Base-by-base conservation (phyloP, 2,113 vertebrate genomes). In the Dipodomys spectabilis region DNA sequence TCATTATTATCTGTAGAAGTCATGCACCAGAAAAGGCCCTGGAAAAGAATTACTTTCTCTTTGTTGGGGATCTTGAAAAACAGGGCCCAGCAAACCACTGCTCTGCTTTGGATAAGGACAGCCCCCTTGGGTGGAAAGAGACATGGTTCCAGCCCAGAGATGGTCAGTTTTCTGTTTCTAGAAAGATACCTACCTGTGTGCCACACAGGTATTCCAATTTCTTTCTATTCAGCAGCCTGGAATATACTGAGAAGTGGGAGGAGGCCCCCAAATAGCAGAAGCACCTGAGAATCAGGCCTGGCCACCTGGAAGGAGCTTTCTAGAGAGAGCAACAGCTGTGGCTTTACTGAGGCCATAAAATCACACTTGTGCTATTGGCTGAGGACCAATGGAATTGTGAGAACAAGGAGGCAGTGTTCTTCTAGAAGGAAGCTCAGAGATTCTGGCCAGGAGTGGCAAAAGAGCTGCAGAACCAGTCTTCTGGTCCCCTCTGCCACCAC, bases 401-500 rank as follows among this genome's bases (percentile, higher is more conserved):
- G 19, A 0, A 3, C 3, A 20, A 22, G 64, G 39, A 27, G 22
- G 67, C 8, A 32, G 72, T 30, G 7, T 12, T 18, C 7, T 65
- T 7, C 32, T 7, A 22, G 75, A 67, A 11, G 15, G 30, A 57
- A n/a, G 44, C 82, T 1, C 9, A 49, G 62, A 18, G 39, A 16
- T 64, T 84, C 69, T 12, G 74, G 53, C 23, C 25, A 72, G 39
- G 35, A 62, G 1, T 13, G 22, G 82, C 25, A 2, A 9, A 10
- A 35, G 57, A 68, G 44, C 9, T 39, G 39, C 15, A 77, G n/a
- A 18, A 13, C 12, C 74, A 19, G 6, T 82, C 74, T n/a, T 13
- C 28, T 35, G 8, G 7, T 0, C 19, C 4, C 2, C 44, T 22
- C 18, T 30, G 77, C 57, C 0, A 1, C 27, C 44, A n/a, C 35